These are phyloP conservation scores for Bombyx huttoni DNA, from an alignment of 2,888 invertebrate genomes.

Conservation along the genomic window DNA sequence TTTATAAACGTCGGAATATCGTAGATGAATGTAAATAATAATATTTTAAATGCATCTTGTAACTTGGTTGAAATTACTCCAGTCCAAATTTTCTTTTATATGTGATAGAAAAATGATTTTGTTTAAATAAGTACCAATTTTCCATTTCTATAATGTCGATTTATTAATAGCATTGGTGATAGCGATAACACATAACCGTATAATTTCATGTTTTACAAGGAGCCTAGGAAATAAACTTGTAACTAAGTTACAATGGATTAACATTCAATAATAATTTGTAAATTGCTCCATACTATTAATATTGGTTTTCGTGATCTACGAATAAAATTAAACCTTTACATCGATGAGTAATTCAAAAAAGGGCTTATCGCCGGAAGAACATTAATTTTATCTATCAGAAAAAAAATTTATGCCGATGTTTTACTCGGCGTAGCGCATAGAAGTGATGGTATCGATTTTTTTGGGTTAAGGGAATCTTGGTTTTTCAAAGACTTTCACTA, in stretches of 20 bases:
- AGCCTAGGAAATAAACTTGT: not conserved
- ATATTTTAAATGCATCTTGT: not conserved
- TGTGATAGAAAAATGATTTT: not conserved
- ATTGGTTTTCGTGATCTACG: not conserved
- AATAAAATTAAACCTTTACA: not conserved
- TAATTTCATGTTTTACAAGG: not conserved
- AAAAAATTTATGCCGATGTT: too few species aligned
- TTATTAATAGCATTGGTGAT: not conserved
- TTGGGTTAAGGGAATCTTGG: too few species aligned
- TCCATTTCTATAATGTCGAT: not conserved
- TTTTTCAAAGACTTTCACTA: too few species aligned
- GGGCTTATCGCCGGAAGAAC: too few species aligned
- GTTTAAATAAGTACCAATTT: too few species aligned
- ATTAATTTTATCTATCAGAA: too few species aligned
- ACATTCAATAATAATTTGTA: not conserved
- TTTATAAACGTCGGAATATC: constrained; percentile 19
- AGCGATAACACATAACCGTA: not conserved
- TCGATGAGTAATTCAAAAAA: too few species aligned
- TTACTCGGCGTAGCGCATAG: too few species aligned
- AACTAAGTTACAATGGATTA: not conserved
- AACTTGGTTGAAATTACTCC: not conserved
- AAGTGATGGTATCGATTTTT: too few species aligned
- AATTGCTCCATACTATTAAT: not conserved
- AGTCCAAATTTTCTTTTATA: not conserved
- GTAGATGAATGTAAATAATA: not conserved